Evolutionary conservation across 2,113 vertebrate species (phyloP).

Genomic region (Pedionomus torquatus): DNA sequence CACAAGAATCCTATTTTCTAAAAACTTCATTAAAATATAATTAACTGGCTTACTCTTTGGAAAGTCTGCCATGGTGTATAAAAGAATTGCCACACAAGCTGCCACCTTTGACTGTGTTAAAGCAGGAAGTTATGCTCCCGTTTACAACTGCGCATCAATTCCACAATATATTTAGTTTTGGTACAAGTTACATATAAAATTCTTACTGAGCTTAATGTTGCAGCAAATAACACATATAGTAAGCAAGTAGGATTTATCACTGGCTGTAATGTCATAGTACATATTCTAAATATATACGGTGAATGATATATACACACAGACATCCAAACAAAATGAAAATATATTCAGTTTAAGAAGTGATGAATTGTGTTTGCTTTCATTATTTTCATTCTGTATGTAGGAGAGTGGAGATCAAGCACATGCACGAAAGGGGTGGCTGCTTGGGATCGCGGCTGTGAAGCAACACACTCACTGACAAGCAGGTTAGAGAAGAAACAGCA

Average conservation of each 20-base stretch:
- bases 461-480: background rate
- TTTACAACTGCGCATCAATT: slow-evolving; percentile 65
- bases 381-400: slow-evolving; percentile 52
- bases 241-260: slow-evolving; percentile 70
- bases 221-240: slow-evolving; percentile 68
- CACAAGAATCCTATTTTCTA: background rate
- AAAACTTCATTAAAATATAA: slow-evolving; percentile 46
- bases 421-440: background rate
- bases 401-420: slow-evolving; percentile 46
- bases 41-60: slow-evolving; percentile 44
- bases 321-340: slow-evolving; percentile 57
- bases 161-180: slow-evolving; percentile 64
- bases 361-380: slow-evolving; percentile 57
- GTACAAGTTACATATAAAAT: slow-evolving; percentile 67
- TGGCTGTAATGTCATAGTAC: slow-evolving; percentile 27
- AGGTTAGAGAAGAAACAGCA: background rate
- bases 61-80: slow-evolving; percentile 51
- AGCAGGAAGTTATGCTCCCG: slow-evolving; percentile 34
- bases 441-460: background rate
- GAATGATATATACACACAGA: slow-evolving; percentile 34
- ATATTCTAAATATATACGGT: slow-evolving; percentile 27
- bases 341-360: slow-evolving; percentile 65
- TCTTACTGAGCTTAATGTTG: slow-evolving; percentile 66
- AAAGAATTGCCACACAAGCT: slow-evolving; percentile 49
- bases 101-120: slow-evolving; percentile 4